A percentile compares a stretch with the other conserved stretches of the same genome.
Evolutionary conservation across 2,797 vertebrate genomes (phyloP).

Genomic region (Psittacula derbiana): DNA sequence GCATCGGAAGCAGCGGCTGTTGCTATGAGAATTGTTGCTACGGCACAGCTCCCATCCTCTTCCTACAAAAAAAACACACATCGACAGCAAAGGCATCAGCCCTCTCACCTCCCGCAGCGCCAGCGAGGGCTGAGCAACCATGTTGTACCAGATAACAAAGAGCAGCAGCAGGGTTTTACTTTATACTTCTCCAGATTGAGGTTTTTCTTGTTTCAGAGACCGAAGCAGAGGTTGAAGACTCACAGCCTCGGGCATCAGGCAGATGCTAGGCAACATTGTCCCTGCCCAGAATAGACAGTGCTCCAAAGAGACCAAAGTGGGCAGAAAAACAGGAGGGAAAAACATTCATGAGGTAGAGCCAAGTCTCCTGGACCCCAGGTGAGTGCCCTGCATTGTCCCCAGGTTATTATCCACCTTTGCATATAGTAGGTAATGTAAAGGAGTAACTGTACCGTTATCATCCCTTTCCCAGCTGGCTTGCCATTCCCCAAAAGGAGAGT

Average conservation of each 20-base stretch:
- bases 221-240: not conserved
- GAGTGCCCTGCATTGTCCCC: not conserved
- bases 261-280: not conserved
- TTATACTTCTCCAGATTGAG: not conserved
- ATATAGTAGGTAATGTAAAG: fast-evolving
- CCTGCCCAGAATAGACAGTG: not conserved
- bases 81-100: conserved; percentile 27
- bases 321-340: not conserved
- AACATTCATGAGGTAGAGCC: not conserved
- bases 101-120: conserved; percentile 44
- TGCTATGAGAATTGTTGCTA: conserved; percentile 82
- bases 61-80: conserved; percentile 67
- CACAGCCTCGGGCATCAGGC: fast-evolving
- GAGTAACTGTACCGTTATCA: conserved; percentile 83
- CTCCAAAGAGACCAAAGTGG: not conserved
- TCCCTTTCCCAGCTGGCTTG: conserved; percentile 95
- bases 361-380: not conserved
- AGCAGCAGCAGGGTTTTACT: not conserved
- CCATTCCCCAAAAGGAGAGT: conserved; percentile 90
- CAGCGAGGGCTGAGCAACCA: not conserved
- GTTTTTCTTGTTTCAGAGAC: not conserved
- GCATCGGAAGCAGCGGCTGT: conserved; percentile 33
- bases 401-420: not conserved
- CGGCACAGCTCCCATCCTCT: conserved; percentile 64
- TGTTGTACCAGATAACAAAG: not conserved